Conservation (phyloP, 2,888 invertebrate species). For the Cerastoderma edule region DNA sequence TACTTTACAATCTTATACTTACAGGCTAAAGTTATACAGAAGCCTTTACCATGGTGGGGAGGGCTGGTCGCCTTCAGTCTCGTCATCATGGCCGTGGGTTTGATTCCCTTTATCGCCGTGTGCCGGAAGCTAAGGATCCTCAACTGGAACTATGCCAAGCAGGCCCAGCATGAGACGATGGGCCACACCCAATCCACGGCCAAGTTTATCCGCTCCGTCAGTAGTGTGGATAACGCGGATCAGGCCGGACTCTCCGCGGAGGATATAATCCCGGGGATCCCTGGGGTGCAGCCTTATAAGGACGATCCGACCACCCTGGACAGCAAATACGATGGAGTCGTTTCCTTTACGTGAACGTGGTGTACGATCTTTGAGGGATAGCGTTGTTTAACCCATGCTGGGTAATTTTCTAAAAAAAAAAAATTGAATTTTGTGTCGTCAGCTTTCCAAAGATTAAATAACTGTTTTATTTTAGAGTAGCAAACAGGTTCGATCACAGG, state of each 20-base stretch:
- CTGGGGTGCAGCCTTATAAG: constrained; percentile 7
- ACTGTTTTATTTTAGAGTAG: no score
- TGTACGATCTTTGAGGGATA: no score
- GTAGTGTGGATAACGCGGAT: constrained; percentile 64
- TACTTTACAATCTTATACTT: no score
- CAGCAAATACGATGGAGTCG: constrained; percentile 16
- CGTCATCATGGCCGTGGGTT: constrained; percentile 70
- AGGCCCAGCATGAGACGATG: constrained; percentile 63
- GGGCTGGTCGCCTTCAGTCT: constrained; percentile 63
- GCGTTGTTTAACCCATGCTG: no score
- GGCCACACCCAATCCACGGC: constrained; percentile 71
- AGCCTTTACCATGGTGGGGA: constrained; percentile 72
- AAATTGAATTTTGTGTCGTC: no score
- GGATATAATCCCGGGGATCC: constrained; percentile 32
- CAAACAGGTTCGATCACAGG: no score
- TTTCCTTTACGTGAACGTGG: constrained; percentile 15
- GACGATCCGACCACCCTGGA: not conserved
- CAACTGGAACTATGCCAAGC: constrained; percentile 70
- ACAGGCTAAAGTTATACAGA: constrained; percentile 50
- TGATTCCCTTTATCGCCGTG: constrained; percentile 74
- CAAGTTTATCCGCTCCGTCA: constrained; percentile 65
- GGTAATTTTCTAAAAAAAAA: no score
- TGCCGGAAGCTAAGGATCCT: constrained; percentile 66
- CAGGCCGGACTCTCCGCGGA: constrained; percentile 65
- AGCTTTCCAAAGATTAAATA: no score